These are phyloP conservation scores for Melierax canorus DNA, from an alignment of 2,113 vertebrate species.

Conservation along the genomic window DNA sequence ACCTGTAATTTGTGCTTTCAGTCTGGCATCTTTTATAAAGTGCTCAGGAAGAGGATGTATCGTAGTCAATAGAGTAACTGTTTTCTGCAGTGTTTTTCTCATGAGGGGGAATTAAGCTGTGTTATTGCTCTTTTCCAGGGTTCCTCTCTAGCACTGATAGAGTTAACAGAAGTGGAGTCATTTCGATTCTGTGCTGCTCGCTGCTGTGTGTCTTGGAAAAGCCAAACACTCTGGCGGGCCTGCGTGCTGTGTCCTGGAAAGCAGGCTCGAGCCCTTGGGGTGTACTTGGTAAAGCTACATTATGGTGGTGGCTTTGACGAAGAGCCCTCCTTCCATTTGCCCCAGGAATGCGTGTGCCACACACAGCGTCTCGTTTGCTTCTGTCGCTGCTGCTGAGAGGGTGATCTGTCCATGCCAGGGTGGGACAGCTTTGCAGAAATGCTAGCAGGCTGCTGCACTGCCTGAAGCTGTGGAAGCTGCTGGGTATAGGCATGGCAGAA, in stretches of 20 bases:
- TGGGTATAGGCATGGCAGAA: neutral
- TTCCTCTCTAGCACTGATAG: neutral
- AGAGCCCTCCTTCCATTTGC: neutral
- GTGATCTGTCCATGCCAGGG: accelerated
- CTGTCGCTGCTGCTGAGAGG: neutral
- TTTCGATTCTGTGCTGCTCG: neutral
- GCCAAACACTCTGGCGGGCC: neutral
- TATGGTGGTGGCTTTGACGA: neutral
- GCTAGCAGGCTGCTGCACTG: neutral
- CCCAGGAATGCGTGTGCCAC: neutral
- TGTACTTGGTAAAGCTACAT: neutral
- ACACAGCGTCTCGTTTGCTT: neutral
- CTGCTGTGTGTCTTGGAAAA: constrained; percentile 24
- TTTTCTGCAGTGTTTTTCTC: neutral
- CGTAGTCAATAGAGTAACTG: neutral
- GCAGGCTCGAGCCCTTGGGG: neutral
- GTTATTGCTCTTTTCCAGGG: neutral
- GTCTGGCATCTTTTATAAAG: neutral
- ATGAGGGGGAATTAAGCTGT: neutral
- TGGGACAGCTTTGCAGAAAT: neutral
- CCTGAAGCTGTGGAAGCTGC: neutral
- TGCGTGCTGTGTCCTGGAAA: neutral
- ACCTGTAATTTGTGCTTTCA: constrained; percentile 11
- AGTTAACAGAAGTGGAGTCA: constrained; percentile 21
- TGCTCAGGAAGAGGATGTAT: neutral